These are phyloP conservation scores for Hippoglossus hippoglossus DNA, from an alignment of 2,797 vertebrate species.

Conservation along the genomic window DNA sequence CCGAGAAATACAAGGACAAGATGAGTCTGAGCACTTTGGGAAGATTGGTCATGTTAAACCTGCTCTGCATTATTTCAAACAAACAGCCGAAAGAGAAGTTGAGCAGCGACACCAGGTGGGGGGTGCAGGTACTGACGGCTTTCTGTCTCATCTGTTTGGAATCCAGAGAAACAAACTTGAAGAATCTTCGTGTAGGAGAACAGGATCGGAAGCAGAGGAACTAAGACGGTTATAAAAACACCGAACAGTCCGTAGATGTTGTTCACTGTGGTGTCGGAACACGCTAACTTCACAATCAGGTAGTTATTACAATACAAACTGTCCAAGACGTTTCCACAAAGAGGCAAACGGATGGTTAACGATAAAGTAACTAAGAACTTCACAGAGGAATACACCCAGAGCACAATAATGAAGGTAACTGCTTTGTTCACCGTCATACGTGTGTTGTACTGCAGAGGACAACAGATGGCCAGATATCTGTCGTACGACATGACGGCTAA, in stretches of 20 bases:
- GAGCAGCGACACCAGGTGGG: slow-evolving; percentile 46
- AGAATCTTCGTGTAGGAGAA: slow-evolving; percentile 26
- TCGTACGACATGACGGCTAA: slow-evolving; percentile 56
- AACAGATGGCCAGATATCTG: slow-evolving; percentile 61
- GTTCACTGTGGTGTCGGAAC: slow-evolving; percentile 33
- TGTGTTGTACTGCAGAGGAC: slow-evolving; percentile 63
- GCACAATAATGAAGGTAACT: fast-evolving
- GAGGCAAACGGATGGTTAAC: background rate
- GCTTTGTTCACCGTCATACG: slow-evolving; percentile 49
- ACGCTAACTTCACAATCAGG: slow-evolving; percentile 41
- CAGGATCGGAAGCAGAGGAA: background rate
- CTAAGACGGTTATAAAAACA: background rate
- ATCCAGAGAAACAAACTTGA: slow-evolving; percentile 22
- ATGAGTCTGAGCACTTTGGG: slow-evolving; percentile 12
- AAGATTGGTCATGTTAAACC: slow-evolving; percentile 26
- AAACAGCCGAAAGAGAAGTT: slow-evolving; percentile 42
- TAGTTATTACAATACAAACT: slow-evolving; percentile 52
- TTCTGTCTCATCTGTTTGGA: too few species aligned
- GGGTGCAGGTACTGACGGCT: slow-evolving; percentile 39
- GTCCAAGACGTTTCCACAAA: slow-evolving; percentile 54
- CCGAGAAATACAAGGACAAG: slow-evolving; percentile 19
- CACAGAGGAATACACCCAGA: slow-evolving; percentile 6
- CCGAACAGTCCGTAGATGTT: slow-evolving; percentile 34
- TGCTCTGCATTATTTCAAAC: slow-evolving; percentile 36
- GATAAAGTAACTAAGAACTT: background rate